Conservation (phyloP, 2,888 invertebrate genomes). For the Drosophila lacicola region DNA sequence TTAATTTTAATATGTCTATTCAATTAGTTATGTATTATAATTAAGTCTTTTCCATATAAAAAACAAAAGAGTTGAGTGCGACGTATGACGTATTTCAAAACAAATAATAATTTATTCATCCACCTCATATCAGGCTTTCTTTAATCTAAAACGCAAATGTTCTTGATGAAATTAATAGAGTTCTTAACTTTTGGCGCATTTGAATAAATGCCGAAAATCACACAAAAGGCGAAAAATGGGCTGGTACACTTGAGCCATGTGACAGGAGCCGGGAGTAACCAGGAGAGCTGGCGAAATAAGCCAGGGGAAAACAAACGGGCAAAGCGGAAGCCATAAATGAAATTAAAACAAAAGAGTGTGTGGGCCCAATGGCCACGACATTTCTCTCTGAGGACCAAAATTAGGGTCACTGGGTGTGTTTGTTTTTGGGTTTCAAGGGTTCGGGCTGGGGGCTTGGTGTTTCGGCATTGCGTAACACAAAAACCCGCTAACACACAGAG, state of each 20-base stretch:
- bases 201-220: slow-evolving; percentile 60
- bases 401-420: slow-evolving; percentile 84
- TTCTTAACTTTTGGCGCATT: slow-evolving; percentile 54
- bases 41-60: too few relatives aligned
- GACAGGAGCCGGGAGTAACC: slow-evolving; percentile 3
- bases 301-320: slow-evolving; percentile 56
- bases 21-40: too few relatives aligned
- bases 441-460: slow-evolving; percentile 10
- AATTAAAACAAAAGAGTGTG: slow-evolving; percentile 70
- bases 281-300: slow-evolving; percentile 38
- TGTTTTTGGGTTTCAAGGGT: slow-evolving; percentile 53
- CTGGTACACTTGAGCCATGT: slow-evolving; percentile 10
- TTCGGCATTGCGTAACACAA: slow-evolving; percentile 69
- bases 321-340: slow-evolving; percentile 80
- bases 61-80: too few relatives aligned
- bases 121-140: background rate
- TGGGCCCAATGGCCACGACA: slow-evolving; percentile 58
- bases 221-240: slow-evolving; percentile 50
- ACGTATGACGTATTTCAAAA: background rate
- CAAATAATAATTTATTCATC: background rate
- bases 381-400: slow-evolving; percentile 81
- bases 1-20: too few relatives aligned
- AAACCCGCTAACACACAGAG: slow-evolving; percentile 61
- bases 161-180: slow-evolving; percentile 63
- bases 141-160: slow-evolving; percentile 39